Evolutionary conservation across 2,113 vertebrate genomes (phyloP), one percentile per base, ranked within the genome.

Genomic region (Hemiprocne comata): DNA sequence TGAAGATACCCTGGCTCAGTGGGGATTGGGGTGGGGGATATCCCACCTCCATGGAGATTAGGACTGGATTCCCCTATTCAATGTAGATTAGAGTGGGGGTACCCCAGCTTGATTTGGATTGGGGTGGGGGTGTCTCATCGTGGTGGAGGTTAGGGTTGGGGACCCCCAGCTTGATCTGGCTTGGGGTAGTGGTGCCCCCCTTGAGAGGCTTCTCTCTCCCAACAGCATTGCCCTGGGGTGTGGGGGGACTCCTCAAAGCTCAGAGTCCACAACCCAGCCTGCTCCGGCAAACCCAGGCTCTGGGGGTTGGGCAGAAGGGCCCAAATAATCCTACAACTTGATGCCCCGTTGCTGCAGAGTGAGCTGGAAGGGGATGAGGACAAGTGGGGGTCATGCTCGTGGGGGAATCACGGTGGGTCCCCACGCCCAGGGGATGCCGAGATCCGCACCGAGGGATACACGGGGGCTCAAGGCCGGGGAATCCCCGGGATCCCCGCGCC

Each of bases 401-500:
- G 46, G n/a, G 19, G 19, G 21, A 20, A 13, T 40, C 40, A 16
- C n/a, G 26, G 25, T 36, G 17, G 11, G 6, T 24, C 26, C 78
- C 67, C 51, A 9, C 31, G 7, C 23, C 17, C 29, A 28, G 23
- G 40, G 18, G 0, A 25, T 1, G 16, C 60, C 19, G 44, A 23
- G 66, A 50, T 6, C 34, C 31, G 11, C 34, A 7, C 66, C 28
- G 29, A 51, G 48, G 24, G 29, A 33, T 44, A 13, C 28, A 12
- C 9, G 46, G 28, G 34, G 29, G n/a, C 13, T 6, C 13, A 48
- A 24, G 7, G 16, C 36, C 61, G 17, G 29, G 15, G 17, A 7
- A 8, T 28, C 34, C 73, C 62, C 57, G 11, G 2, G 0, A 19
- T 19, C 11, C 6, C 60, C 17, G 4, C 31, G 2, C 6, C 16